Base-by-base conservation (phyloP, 2,113 vertebrate species). In the Amia ocellicauda region DNA sequence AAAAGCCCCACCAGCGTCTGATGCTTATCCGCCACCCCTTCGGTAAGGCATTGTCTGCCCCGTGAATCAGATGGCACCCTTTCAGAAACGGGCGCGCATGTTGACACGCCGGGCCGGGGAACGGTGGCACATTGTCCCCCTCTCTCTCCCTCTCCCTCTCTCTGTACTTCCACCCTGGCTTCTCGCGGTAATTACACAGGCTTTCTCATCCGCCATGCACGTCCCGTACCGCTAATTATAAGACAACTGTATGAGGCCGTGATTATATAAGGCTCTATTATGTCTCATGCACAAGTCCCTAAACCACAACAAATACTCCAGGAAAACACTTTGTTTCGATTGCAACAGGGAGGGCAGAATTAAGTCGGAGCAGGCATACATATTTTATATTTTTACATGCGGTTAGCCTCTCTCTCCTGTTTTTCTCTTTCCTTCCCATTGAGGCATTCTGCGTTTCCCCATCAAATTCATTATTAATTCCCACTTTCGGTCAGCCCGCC, bases 311-410 rank as follows among this genome's bases (percentile, higher is more conserved):
- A 64, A 31, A 11, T 56, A 51, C 60, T 58, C 50, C 45, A 41
- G 43, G 60, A 13, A 29, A 53, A 7, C 41, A 47, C 57, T 57
- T 49, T 22, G 7, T n/a, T 45, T 27, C 22, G 14, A 24, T 56
- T 42, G 52, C 14, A 54, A 45, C 2, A 49, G 63, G 73, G 62
- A 69, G 49, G 53, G 73, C 70, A 71, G 68, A 52, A 66, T 68
- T 66, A 72, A 76, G 62, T 61, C 40, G 5, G 64, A 10, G 60
- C 60, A 68, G 67, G 60, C 76, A 73, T 84, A 70, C 68, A 85
- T 83, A 78, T 85, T 86, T 85, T 68, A 83, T 80, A 69, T 55
- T 43, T 69, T 83, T 70, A 78, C 73, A 79, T 62, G 74, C 79
- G 69, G 73, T 58, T 45, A 52, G 20, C 52, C 27, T 64, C 42